Percentiles rank a stretch among this genome's conserved stretches.
phyloP scores from a whole-genome alignment of 2,888 invertebrate genomes.

The Caenorhabditis afra region DNA sequence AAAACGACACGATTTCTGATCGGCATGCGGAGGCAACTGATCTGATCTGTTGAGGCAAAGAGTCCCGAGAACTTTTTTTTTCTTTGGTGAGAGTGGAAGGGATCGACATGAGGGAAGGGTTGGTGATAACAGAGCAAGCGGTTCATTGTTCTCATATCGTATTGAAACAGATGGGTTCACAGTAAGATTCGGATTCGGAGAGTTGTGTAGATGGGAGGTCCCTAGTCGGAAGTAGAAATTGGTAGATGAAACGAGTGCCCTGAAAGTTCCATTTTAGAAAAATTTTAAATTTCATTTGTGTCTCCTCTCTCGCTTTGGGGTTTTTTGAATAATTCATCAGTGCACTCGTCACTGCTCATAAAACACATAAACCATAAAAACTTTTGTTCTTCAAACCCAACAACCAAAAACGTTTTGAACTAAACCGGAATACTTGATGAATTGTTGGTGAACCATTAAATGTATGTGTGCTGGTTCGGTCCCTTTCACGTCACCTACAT shows the following conservation, averaged over 20 bases:
- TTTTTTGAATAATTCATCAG: constrained; percentile 45
- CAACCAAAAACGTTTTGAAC: constrained; percentile 4
- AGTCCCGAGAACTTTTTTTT: neutral
- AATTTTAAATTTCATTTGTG: constrained; percentile 23
- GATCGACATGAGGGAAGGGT: constrained; percentile 2
- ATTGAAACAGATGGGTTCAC: neutral
- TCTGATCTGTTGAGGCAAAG: constrained; percentile 9
- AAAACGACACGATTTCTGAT: constrained; percentile 49
- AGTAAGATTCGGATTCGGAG: neutral
- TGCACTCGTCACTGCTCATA: constrained; percentile 51
- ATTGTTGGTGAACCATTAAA: constrained; percentile 15
- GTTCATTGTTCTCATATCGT: too few species aligned
- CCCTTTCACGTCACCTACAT: constrained; percentile 13
- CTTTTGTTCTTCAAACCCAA: neutral
- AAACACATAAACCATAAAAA: constrained; percentile 54
- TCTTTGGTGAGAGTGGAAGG: neutral
- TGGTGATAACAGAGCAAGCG: neutral
- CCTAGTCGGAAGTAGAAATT: too few species aligned
- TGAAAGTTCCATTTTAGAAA: neutral
- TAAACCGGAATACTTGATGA: constrained; percentile 40
- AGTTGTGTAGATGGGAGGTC: neutral
- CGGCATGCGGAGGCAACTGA: constrained; percentile 48
- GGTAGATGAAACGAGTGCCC: neutral
- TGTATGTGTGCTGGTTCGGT: constrained; percentile 5
- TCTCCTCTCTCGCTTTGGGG: neutral